Evolutionary conservation across 2,797 vertebrate genomes (phyloP).

Genomic region (Manis javanica): DNA sequence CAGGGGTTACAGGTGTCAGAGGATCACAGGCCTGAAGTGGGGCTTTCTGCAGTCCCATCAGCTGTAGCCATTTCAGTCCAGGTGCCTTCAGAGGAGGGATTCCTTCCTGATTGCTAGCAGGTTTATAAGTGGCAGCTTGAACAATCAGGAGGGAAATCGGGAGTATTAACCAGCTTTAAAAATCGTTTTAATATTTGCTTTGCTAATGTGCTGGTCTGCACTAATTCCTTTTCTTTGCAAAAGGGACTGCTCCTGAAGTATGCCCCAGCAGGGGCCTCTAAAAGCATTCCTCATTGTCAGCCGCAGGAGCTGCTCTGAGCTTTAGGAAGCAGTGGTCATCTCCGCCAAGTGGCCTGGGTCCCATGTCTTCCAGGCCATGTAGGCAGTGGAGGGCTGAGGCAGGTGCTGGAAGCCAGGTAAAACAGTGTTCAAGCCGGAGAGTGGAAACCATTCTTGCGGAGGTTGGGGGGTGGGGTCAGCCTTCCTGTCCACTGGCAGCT

Average conservation of each 20-base stretch:
- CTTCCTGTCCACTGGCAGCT: not conserved
- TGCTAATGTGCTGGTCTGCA: not conserved
- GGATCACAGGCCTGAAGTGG: not conserved
- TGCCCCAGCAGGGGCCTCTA: not conserved
- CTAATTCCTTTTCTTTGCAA: not conserved
- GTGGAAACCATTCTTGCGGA: accelerated
- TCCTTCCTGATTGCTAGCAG: not conserved
- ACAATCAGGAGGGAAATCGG: not conserved
- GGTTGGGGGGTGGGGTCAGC: not conserved
- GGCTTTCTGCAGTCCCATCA: not conserved
- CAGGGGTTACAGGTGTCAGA: not conserved
- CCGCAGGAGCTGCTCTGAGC: not conserved
- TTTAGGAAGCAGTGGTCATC: not conserved
- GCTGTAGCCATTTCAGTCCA: not conserved
- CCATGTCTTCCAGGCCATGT: accelerated
- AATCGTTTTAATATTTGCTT: conserved; percentile 26
- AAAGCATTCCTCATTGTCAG: not conserved
- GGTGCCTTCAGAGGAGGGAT: not conserved
- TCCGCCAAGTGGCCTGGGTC: not conserved
- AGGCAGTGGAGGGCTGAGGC: accelerated
- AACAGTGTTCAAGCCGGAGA: not conserved
- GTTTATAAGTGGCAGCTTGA: not conserved
- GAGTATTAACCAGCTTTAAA: conserved; percentile 25
- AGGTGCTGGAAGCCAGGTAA: not conserved
- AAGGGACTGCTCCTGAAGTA: not conserved